These are phyloP conservation scores for Chymomyza costata DNA, from an alignment of 1,140 invertebrate genomes.

Conservation along the genomic window DNA sequence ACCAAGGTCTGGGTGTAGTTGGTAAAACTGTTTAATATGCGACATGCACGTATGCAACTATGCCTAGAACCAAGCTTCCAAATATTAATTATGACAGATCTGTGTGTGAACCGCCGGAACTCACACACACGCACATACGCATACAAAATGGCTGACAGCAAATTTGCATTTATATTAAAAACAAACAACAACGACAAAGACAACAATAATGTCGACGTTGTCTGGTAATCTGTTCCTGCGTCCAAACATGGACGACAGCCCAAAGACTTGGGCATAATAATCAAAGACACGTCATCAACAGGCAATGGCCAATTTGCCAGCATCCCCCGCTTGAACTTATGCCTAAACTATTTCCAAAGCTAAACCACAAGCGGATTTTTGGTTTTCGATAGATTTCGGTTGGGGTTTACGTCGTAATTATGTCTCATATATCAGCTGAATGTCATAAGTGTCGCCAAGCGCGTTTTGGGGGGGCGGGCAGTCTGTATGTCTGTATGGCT, in stretches of 20 bases:
- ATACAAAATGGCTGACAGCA: slow-evolving; percentile 38
- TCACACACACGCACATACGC: slow-evolving; percentile 24
- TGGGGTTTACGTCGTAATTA: slow-evolving; percentile 68
- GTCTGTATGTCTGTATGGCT: slow-evolving; percentile 19
- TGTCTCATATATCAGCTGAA: slow-evolving; percentile 68
- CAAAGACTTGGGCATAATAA: slow-evolving; percentile 66
- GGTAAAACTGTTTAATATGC: slow-evolving; percentile 62
- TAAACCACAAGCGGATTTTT: slow-evolving; percentile 59
- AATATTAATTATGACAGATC: slow-evolving; percentile 70
- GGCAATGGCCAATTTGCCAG: slow-evolving; percentile 61
- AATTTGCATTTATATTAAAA: slow-evolving; percentile 73
- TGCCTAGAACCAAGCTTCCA: slow-evolving; percentile 53
- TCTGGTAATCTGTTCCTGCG: slow-evolving; percentile 11
- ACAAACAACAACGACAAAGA: slow-evolving; percentile 64
- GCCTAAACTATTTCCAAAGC: slow-evolving; percentile 45
- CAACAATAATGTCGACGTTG: no score
- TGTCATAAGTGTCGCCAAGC: slow-evolving; percentile 16
- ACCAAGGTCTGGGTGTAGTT: slow-evolving; percentile 2
- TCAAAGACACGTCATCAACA: slow-evolving; percentile 71
- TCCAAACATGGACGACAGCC: slow-evolving; percentile 46
- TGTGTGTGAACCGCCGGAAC: slow-evolving; percentile 2
- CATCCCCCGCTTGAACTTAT: slow-evolving; percentile 5
- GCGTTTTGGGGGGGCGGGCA: slow-evolving; percentile 13
- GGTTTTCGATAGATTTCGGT: slow-evolving; percentile 29
- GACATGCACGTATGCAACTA: slow-evolving; percentile 36